Evolutionary conservation across 92 coral and sea anemone genomes (phyloP).

Genomic region (Bergia puertoricense): DNA sequence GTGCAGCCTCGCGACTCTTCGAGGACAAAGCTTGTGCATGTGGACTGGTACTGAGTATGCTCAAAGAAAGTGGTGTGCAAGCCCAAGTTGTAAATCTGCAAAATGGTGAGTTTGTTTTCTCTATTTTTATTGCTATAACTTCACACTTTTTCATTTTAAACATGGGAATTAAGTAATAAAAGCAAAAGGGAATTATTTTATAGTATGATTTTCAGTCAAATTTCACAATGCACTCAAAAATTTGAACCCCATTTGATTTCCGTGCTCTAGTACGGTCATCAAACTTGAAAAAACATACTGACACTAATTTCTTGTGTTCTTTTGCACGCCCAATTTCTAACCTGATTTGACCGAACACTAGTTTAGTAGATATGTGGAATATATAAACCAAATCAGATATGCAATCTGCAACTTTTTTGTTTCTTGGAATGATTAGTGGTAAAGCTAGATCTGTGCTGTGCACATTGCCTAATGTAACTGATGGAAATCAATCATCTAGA

Average conservation of each 20-base stretch:
- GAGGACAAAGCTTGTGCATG: not conserved
- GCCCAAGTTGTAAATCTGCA: not conserved
- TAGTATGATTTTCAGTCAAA: not conserved
- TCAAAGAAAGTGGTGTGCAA: not conserved
- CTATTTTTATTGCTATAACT: not conserved
- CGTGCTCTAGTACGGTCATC: not conserved
- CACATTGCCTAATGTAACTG: too few species aligned
- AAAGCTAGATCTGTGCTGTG: too few species aligned
- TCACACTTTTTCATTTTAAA: not conserved
- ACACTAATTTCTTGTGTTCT: too few species aligned
- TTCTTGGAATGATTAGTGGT: too few species aligned
- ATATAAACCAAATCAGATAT: too few species aligned
- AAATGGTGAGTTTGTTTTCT: slow-evolving; percentile 54
- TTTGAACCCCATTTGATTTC: too few species aligned
- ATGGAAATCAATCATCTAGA: too few species aligned
- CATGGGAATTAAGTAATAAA: not conserved
- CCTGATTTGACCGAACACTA: too few species aligned
- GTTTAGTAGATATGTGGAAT: too few species aligned
- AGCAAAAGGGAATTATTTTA: not conserved
- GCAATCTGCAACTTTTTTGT: too few species aligned
- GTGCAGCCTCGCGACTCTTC: slow-evolving; percentile 67
- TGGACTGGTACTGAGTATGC: not conserved
- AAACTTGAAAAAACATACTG: too few species aligned
- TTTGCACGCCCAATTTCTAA: too few species aligned
- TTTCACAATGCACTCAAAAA: not conserved